Conservation (phyloP, 2,113 vertebrate species). For the Cyanistes caeruleus region DNA sequence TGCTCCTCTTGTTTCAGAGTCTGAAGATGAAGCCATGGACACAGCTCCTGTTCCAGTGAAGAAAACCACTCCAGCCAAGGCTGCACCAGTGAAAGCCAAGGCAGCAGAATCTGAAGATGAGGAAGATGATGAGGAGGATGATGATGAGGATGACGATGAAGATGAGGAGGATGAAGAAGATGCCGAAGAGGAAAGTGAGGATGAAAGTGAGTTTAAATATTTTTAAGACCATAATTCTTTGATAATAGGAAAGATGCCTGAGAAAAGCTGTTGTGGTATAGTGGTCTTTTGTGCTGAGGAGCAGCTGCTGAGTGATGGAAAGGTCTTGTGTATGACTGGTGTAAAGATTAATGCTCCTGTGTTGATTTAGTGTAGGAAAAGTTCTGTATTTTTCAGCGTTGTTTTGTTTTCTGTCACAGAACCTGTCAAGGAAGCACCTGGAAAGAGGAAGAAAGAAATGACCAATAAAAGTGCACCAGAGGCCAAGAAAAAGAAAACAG, state of each 20-base stretch:
- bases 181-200: conserved; percentile 56
- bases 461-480: conserved; percentile 75
- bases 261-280: background rate
- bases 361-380: background rate
- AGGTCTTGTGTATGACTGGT: background rate
- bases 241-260: background rate
- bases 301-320: background rate
- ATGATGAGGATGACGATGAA: background rate
- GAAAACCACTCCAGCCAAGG: conserved; percentile 84
- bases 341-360: background rate
- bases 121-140: conserved; percentile 76
- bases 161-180: conserved; percentile 39
- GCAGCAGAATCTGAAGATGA: conserved; percentile 86
- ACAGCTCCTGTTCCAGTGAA: conserved; percentile 83
- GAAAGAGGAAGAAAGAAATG: conserved; percentile 83
- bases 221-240: background rate
- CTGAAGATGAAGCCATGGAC: conserved; percentile 92
- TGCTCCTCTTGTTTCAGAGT: conserved; percentile 72
- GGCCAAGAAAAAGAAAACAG: conserved; percentile 78
- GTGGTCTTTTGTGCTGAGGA: background rate
- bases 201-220: conserved; percentile 57
- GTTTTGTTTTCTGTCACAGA: conserved; percentile 32
- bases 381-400: background rate
- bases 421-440: conserved; percentile 75
- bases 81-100: conserved; percentile 70